Conservation (phyloP, 2,797 vertebrate species). For the Sparidentex hasta region DNA sequence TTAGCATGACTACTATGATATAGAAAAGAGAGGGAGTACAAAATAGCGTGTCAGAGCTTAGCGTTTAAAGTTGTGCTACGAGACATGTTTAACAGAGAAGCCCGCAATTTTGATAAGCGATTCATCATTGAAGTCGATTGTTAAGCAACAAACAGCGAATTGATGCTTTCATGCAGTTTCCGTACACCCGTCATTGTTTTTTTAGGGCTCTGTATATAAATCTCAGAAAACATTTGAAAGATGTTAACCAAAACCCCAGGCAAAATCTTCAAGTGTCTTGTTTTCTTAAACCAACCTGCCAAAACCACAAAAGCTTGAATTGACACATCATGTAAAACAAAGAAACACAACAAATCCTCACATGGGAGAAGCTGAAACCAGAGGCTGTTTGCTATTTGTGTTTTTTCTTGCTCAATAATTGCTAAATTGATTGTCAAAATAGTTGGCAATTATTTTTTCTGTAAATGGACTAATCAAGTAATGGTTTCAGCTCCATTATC, state of each 20-base stretch:
- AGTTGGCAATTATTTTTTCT: constrained; percentile 14
- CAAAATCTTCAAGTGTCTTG: not conserved
- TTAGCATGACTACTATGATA: not conserved
- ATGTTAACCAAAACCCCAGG: too few relatives aligned
- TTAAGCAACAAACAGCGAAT: not conserved
- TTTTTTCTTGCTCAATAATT: not conserved
- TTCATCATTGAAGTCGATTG: not conserved
- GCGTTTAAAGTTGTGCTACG: not conserved
- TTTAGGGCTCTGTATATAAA: not conserved
- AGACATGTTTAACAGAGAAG: not conserved
- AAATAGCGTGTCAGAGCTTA: too few relatives aligned
- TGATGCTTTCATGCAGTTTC: not conserved
- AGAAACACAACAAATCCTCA: not conserved
- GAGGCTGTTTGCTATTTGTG: not conserved
- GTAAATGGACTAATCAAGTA: not conserved
- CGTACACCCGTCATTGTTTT: too few relatives aligned
- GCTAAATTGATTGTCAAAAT: not conserved
- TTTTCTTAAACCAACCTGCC: not conserved
- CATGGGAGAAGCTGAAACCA: not conserved
- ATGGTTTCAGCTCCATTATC: not conserved
- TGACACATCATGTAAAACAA: not conserved
- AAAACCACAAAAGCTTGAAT: not conserved
- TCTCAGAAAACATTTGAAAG: not conserved
- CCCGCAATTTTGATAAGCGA: not conserved
- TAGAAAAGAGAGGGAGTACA: too few relatives aligned